Evolutionary conservation across 2,113 vertebrate species (phyloP), one percentile per base, ranked within the genome.

Genomic region (Apteryx mantelli): DNA sequence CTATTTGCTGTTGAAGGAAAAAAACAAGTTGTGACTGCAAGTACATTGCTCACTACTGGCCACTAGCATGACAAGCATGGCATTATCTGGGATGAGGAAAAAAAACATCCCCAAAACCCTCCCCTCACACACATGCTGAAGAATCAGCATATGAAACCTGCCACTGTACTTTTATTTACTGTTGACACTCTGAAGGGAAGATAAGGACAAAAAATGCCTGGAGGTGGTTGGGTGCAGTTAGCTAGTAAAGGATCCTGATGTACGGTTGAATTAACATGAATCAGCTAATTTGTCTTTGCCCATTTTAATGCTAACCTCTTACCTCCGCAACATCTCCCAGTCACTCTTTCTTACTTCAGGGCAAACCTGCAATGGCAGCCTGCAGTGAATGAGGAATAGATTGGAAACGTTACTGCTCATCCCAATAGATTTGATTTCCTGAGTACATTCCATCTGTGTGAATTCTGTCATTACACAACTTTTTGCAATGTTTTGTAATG

Each of bases 271-370:
- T 55, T 77, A 64, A 76, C 18, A 40, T 48, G 65, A 92, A 79
- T 34, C 11, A 58, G 52, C 32, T 88, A n/a, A 91, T 93, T 94
- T 92, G 64, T 80, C 40, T 83, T 76, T 69, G 63, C 78, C 46
- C 26, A 9, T 84, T 93, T 94, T 52, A 81, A 85, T 91, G 36
- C 24, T 80, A 58, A 85, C 77, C 42, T 71, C 17, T 55, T 74
- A 0, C 1, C 18, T 40, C 17, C 34, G 24, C 69, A 50, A n/a
- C n/a, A 40, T 80, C 53, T 90, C 30, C 60, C 68, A 68, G 69
- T 42, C 56, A 52, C 12, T 78, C 42, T 50, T 79, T 64, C 56
- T 95, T 65, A 65, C 70, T 52, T 32, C 46, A 63, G 52, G 60
- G 71, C 56, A 92, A 89, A 82, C 18, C 46, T 66, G 74, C 38